A percentile compares a stretch with the other conserved stretches of the same genome.
Evolutionary conservation across 1,140 invertebrate genomes (phyloP).

Genomic region (Acromyrmex echinatior): DNA sequence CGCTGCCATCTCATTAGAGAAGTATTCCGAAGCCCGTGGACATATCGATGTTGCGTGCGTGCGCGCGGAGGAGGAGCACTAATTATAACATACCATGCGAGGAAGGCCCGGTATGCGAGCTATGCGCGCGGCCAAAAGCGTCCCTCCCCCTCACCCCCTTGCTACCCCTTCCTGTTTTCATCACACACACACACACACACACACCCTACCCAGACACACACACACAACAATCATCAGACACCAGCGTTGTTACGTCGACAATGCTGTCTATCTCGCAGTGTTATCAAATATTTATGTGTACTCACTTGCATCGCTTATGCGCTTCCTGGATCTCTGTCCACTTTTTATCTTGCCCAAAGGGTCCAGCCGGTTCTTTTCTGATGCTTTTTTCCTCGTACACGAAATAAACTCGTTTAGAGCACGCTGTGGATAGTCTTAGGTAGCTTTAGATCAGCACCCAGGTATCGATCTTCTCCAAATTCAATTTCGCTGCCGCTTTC

Average conservation of each 20-base stretch:
- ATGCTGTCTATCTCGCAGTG: conserved; percentile 41
- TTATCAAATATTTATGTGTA: conserved; percentile 72
- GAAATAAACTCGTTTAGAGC: conserved; percentile 14
- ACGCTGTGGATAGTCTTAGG: conserved; percentile 1
- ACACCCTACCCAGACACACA: not conserved
- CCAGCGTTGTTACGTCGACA: not conserved
- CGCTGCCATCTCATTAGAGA: conserved; percentile 75
- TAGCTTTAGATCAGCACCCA: conserved; percentile 5
- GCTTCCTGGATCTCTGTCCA: not conserved
- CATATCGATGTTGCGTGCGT: conserved; percentile 77
- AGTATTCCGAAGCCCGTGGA: conserved; percentile 75
- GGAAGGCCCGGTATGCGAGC: conserved; percentile 76
- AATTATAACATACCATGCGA: conserved; percentile 80
- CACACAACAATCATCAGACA: not conserved
- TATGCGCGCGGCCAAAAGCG: conserved; percentile 67
- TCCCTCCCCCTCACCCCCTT: conserved; percentile 3
- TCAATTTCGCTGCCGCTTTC: conserved; percentile 39
- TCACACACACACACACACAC: conserved; percentile 10
- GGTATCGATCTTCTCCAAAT: conserved; percentile 42
- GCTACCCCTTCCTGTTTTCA: not conserved
- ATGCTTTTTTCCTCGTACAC: not conserved
- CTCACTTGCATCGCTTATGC: conserved; percentile 30
- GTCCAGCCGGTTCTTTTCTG: not conserved
- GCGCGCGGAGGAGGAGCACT: conserved; percentile 63
- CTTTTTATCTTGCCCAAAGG: not conserved